Evolutionary conservation across 2,113 vertebrate genomes (phyloP), one percentile per base, ranked within the genome.

Genomic region (Delphinus delphis): DNA sequence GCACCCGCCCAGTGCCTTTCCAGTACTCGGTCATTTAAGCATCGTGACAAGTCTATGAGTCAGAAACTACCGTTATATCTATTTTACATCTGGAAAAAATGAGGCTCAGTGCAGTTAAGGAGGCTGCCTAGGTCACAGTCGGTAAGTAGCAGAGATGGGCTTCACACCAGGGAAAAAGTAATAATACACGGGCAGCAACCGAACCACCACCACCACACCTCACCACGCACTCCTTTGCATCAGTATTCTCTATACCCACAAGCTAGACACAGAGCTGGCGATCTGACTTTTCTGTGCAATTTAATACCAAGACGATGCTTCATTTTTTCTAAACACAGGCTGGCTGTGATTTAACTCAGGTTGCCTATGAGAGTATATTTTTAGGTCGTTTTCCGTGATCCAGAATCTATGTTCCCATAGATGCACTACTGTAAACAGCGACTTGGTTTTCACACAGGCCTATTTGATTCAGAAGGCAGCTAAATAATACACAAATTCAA

Each of bases 11-110:
- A 60, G 38, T 2, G 47, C 74, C 71, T 77, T 23, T 71, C 2
- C 53, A 81, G 53, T 41, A 65, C 11, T 17, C 55, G 12, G 41
- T 68, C 71, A 62, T 31, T 65, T 65, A 58, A 41, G 44, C 53
- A 62, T 65, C 38, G 62, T 14, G 55, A 91, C 93, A 73, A 79
- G 77, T 44, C 68, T 89, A 14, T 96, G 94, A 87, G 85, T 96
- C 92, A 96, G 81, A 65, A 33, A 84, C 85, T 44, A 62, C 65
- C 60, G 74, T 84, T 88, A 11, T 47, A 89, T 88, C 55, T 90
- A 41, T 60, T 81, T 88, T 76, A 84, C 82, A 94, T 84, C 31
- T 85, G 33, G 71, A 74, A 91, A 94, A 88, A 80, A 21, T 71
- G 63, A 95, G 84, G 71, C 77, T 90, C 53, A 80, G 36, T 73